Base-by-base conservation (phyloP, 2,888 invertebrate species). In the Helobdella robusta region DNA sequence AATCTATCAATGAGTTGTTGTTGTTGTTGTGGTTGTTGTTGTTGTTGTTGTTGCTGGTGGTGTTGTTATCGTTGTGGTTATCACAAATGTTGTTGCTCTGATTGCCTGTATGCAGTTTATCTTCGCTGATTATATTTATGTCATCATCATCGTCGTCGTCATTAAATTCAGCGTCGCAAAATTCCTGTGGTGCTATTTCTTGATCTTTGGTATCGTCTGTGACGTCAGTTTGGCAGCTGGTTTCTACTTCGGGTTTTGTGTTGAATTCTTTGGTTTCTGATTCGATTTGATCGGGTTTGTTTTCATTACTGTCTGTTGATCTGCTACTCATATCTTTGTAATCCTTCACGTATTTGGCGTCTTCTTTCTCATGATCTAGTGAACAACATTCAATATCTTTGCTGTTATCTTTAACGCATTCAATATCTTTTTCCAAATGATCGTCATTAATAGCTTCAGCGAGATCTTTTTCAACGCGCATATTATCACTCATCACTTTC, bases 151-250 rank as follows among this genome's bases (percentile, higher is more conserved):
- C 54, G 8, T 54, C 54, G 28, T 54, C 32, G 4, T 25, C 4
- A 18, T 25, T 50, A 25, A 50, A 50, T 5, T 30, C 25, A 18
- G 28, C 54, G 30, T 28, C n/a, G n/a, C n/a, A n/a, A n/a, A n/a
- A n/a, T n/a, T n/a, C n/a, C n/a, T n/a, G n/a, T n/a, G n/a, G n/a
- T n/a, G n/a, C n/a, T n/a, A n/a, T n/a, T n/a, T n/a, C n/a, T n/a
- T n/a, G n/a, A n/a, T n/a, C n/a, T n/a, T n/a, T n/a, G n/a, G n/a
- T 54, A 11, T 54, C 54, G 30, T 54, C 32, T 18, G 15, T 54
- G 4, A 54, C 11, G 5, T 54, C 54, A 6, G 32, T 54, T 32
- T 30, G 32, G 11, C 28, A 54, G 18, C 32, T 54, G 18, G 28
- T 32, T 54, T 54, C 54, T 25, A 32, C 54, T 20, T 54, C 30